These are phyloP conservation scores for Siphonodentalium dalli DNA, from an alignment of 2,888 invertebrate species.

Conservation along the genomic window DNA sequence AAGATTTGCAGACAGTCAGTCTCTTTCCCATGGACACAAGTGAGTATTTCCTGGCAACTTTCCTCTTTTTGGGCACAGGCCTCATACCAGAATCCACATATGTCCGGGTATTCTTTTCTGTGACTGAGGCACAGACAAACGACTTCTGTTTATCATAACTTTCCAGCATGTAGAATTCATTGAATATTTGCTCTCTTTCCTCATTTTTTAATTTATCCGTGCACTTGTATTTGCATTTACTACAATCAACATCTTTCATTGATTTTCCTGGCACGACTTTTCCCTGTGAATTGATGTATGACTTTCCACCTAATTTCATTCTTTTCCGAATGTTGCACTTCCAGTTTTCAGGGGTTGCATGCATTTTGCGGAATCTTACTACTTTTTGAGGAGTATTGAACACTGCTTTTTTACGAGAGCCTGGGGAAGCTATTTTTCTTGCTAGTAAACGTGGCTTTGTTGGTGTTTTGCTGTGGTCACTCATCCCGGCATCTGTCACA, in stretches of 20 bases:
- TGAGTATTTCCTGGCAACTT: background rate
- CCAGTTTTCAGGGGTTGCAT: constrained; percentile 2
- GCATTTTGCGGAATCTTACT: too few species aligned
- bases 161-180: background rate
- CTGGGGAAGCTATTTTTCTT: too few species aligned
- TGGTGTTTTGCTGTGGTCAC: too few species aligned
- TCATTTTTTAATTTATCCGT: constrained; percentile 8
- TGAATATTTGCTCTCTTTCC: constrained; percentile 9
- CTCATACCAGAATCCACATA: background rate
- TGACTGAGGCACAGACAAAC: constrained; percentile 4
- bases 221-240: constrained; percentile 5
- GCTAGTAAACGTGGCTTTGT: too few species aligned
- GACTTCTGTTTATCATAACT: constrained; percentile 4
- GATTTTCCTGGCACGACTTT: constrained; percentile 4
- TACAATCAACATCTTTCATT: constrained; percentile 1
- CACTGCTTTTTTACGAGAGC: too few species aligned
- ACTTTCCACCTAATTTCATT: constrained; percentile 2
- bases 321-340: constrained; percentile 11
- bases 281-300: constrained; percentile 2
- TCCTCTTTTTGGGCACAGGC: background rate
- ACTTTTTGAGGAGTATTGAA: too few species aligned
- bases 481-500: too few species aligned
- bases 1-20: constrained; percentile 7
- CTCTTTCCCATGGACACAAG: background rate
- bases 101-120: background rate